phyloP scores from a whole-genome alignment of 1,140 invertebrate genomes.

The Cyphomyrmex costatus region DNA sequence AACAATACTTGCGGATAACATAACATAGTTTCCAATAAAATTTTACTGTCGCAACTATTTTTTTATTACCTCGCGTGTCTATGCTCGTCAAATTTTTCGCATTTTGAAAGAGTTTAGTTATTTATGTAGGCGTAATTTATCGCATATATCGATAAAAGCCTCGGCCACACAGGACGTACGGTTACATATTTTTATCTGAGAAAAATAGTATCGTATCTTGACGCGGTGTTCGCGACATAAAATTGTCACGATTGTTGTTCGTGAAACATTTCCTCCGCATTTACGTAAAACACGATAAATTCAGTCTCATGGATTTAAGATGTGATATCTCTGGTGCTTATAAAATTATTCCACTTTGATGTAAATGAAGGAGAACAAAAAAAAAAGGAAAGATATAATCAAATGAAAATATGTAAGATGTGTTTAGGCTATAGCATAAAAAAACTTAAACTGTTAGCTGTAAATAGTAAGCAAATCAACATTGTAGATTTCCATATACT shows the following conservation, averaged over 20 bases:
- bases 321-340: not conserved
- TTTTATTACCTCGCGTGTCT: not conserved
- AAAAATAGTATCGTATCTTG: conserved; percentile 68
- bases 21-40: not conserved
- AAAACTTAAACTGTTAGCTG: no score
- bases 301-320: not conserved
- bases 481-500: no score
- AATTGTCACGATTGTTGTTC: conserved; percentile 68
- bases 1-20: not conserved
- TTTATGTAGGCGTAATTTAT: conserved; percentile 44
- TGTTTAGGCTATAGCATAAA: not conserved
- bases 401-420: not conserved
- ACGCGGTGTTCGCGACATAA: conserved; percentile 35
- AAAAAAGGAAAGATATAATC: not conserved
- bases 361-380: not conserved
- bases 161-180: conserved; percentile 42
- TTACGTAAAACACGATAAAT: conserved; percentile 24
- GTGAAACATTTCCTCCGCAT: conserved; percentile 38
- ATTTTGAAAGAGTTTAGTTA: not conserved
- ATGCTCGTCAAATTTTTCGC: not conserved
- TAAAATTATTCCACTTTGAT: not conserved
- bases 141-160: conserved; percentile 64
- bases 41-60: not conserved
- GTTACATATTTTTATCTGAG: conserved; percentile 65
- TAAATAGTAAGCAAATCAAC: no score